Conservation (phyloP, 2,797 vertebrate species). For the Enteromius anoplus region DNA sequence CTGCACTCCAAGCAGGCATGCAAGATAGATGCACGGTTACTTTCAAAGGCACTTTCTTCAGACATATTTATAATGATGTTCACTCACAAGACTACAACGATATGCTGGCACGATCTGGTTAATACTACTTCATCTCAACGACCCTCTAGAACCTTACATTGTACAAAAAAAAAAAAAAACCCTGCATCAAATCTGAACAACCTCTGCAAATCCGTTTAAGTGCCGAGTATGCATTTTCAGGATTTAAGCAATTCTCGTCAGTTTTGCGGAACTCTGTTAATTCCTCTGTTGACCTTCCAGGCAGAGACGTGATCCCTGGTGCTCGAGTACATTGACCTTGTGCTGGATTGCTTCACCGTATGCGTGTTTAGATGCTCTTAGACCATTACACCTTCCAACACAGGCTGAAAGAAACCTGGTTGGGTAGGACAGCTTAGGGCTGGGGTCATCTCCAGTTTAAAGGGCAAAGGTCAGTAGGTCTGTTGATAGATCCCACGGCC, state of each 20-base stretch:
- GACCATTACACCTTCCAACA: conserved; percentile 17
- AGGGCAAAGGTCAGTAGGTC: conserved; percentile 40
- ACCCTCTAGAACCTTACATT: neutral
- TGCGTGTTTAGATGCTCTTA: conserved; percentile 18
- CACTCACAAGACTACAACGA: neutral
- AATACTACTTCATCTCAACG: neutral
- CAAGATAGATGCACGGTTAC: neutral
- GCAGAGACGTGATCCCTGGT: conserved; percentile 1
- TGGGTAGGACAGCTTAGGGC: neutral
- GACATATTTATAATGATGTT: neutral
- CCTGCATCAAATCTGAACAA: neutral
- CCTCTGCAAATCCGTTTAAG: neutral
- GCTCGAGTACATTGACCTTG: conserved; percentile 29
- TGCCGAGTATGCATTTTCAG: conserved; percentile 11
- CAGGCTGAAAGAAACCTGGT: conserved; percentile 2
- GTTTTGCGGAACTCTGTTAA: conserved; percentile 19
- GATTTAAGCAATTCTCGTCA: conserved; percentile 17
- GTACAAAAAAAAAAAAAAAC: neutral
- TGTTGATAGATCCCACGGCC: conserved; percentile 41
- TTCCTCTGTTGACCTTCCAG: conserved; percentile 15
- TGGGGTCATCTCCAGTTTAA: conserved; percentile 23
- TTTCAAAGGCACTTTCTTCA: neutral
- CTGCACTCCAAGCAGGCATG: neutral
- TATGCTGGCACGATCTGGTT: neutral
- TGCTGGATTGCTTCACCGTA: conserved; percentile 10